Percentiles rank a stretch among this genome's conserved stretches.
These are phyloP conservation scores for Acronicta leporina DNA, from an alignment of 2,888 invertebrate genomes.

Conservation along the genomic window DNA sequence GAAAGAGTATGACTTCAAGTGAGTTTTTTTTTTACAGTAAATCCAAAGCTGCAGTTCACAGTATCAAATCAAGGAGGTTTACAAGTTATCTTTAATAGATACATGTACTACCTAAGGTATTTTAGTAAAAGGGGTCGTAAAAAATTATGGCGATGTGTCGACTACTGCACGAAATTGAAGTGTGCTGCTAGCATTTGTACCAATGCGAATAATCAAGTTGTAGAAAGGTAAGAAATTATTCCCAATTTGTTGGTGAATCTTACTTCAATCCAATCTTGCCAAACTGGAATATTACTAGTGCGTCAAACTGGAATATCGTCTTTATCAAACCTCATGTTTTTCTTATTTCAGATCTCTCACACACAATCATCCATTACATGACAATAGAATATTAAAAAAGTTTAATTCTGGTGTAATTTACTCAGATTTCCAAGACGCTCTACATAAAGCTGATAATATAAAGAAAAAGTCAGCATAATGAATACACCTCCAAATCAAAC, in stretches of 20 bases:
- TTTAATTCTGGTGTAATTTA: slow-evolving; percentile 64
- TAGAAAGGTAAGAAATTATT: slow-evolving; percentile 74
- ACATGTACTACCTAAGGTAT: slow-evolving; percentile 77
- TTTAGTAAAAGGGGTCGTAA: slow-evolving; percentile 62
- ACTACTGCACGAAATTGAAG: slow-evolving; percentile 66
- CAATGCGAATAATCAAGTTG: slow-evolving; percentile 68
- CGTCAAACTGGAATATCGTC: too few species aligned
- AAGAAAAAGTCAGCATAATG: too few species aligned
- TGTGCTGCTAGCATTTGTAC: slow-evolving; percentile 79
- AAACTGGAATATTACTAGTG: too few species aligned
- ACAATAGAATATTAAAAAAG: slow-evolving; percentile 74
- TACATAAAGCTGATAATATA: slow-evolving; percentile 61
- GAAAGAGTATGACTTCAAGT: too few species aligned
- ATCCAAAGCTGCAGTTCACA: slow-evolving; percentile 70
- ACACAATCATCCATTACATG: slow-evolving; percentile 79
- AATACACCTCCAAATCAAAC: too few species aligned
- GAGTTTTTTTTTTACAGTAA: slow-evolving; percentile 27
- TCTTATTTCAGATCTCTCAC: slow-evolving; percentile 39
- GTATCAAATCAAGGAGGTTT: slow-evolving; percentile 78
- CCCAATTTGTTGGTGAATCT: too few species aligned
- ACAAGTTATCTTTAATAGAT: slow-evolving; percentile 79
- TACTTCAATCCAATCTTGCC: too few species aligned
- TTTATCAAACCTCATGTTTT: too few species aligned
- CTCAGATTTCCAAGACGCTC: slow-evolving; percentile 64
- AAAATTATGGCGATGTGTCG: slow-evolving; percentile 78